Base-by-base conservation (phyloP, 1,140 invertebrate genomes). In the Eueides isabella region DNA sequence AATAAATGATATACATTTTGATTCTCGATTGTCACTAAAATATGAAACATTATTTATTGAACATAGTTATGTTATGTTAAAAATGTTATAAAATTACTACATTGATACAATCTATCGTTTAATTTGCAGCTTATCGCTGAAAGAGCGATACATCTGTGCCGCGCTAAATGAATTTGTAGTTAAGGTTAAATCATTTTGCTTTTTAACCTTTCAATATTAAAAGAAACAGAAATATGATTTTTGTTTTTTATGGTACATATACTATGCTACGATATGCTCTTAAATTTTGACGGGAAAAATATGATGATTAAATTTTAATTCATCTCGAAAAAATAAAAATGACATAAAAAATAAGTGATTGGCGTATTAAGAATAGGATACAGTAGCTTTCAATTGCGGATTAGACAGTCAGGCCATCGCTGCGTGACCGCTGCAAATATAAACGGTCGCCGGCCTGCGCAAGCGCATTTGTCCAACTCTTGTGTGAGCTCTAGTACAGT, bases 341-440 rank as follows among this genome's bases (percentile, higher is more conserved):
- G 0, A 63, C n/a, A 31, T 63, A 63, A 30, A 12, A 30, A 61
- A 35, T 61, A 26, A 61, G 16, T 48, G 61, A 30, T 33, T 55
- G 38, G n/a, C 19, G 2, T 48, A 67, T 67, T 55, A 67, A 67
- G 30, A n/a, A 5, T n/a, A 7, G 16, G 44, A 67, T 19, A 55
- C 41, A 69, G 30, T 30, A 19, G 16, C 31, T 67, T 67, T 67
- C 67, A 38, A 61, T 26, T 55, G 61, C 1, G 19, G 28, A 63
- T 63, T 31, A 63, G 61, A 63, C 14, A n/a, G 67, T 72, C 86
- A 88, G 78, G 68, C 80, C 66, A 76, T 74, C 75, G 41, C 63
- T 71, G 79, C 86, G 84, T 88, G 85, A 78, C 78, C 75, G 61
- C 73, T 67, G 78, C 78, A 83, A 77, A 88, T 88, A 88, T 86